Base-by-base conservation (phyloP, 2,113 vertebrate species). In the Gambusia holbrooki region DNA sequence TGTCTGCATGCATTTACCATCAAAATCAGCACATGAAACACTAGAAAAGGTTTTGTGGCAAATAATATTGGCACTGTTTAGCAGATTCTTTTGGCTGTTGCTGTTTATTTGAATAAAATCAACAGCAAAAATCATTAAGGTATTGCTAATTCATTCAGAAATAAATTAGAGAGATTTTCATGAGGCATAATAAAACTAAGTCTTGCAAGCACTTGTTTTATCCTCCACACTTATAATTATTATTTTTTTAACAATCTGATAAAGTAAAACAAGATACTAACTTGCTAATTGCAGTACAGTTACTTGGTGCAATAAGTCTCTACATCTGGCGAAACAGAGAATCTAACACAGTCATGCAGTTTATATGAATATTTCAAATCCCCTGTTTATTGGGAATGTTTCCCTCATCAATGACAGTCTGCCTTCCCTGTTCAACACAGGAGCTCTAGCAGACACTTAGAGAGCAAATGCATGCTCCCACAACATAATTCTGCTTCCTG, bases 401-500 rank as follows among this genome's bases (percentile, higher is more conserved):
- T 70, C 25, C 71, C 35, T 51, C 33, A 1, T 35, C 9, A 7
- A 58, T 74, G 67, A 42, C 69, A 25, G 13, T 19, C n/a, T 62
- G 28, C 17, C 35, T 67, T 74, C 54, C 42, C 66, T 73, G 71
- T 4, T 68, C 35, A 37, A 63, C 62, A 4, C 19, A 62, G 66
- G 72, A 63, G 65, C 27, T 71, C 67, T 15, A 69, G 64, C 30
- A 68, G 61, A 73, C 2, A 37, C 25, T 71, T 32, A 40, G 28
- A 67, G 19, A 68, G 62, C 67, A 66, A 66, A 75, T 14, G 79
- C 68, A 74, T 48, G 71, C 62, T 75, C 75, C 76, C 83, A 87
- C 82, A 82, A 77, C 80, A 74, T 76, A 75, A 65, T 14, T 54
- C 27, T 0, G 30, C 81, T 91, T 93, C 92, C 90, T 92, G 90